Evolutionary conservation across 2,888 invertebrate genomes (phyloP).

Genomic region (Habroteleia sp.): DNA sequence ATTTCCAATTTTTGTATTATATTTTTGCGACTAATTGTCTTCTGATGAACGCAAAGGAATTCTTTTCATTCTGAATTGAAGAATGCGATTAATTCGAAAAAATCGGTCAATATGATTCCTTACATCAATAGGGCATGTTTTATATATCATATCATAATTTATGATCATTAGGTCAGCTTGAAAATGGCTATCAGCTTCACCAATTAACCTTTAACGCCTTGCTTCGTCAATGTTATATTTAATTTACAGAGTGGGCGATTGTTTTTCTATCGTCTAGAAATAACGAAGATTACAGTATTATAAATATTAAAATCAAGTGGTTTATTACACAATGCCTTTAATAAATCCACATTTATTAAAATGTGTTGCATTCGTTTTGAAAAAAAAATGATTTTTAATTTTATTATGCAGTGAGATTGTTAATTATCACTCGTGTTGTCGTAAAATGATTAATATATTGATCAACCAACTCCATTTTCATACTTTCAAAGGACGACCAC

Average conservation of each 20-base stretch:
- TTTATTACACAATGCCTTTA: conserved; percentile 25
- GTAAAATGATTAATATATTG: conserved; percentile 44
- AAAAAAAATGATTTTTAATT: conserved; percentile 28
- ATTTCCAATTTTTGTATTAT: too few relatives aligned
- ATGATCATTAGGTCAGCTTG: conserved; percentile 63
- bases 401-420: conserved; percentile 19
- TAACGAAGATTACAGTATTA: conserved; percentile 48
- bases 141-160: conserved; percentile 63
- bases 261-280: conserved; percentile 62
- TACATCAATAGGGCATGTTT: conserved; percentile 61
- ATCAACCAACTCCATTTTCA: conserved; percentile 36
- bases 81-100: conserved; percentile 40
- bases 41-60: conserved; percentile 8
- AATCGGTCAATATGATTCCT: conserved; percentile 60
- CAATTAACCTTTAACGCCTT: conserved; percentile 65
- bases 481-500: conserved; percentile 23
- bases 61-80: conserved; percentile 20
- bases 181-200: conserved; percentile 62
- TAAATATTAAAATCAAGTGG: conserved; percentile 37
- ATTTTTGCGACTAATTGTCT: too few relatives aligned
- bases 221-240: conserved; percentile 63
- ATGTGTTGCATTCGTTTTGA: too few relatives aligned
- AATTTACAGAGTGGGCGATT: conserved; percentile 62
- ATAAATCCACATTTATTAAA: conserved; percentile 16
- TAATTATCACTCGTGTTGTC: conserved; percentile 46